Evolutionary conservation across 2,113 vertebrate genomes (phyloP).

Genomic region (Paradisaea rubra): DNA sequence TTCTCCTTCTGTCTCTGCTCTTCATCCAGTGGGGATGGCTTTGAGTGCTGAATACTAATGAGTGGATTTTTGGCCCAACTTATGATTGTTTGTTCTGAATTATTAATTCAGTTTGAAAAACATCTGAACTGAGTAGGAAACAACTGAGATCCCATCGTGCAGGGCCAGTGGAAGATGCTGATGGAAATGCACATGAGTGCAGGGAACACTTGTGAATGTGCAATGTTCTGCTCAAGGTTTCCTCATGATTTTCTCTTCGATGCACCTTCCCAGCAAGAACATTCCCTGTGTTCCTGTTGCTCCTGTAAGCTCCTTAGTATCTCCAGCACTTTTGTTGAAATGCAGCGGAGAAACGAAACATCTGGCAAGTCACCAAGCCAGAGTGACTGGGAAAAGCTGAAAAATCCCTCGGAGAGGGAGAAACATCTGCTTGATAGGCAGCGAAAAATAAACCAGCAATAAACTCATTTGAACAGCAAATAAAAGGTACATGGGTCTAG

Average conservation of each 20-base stretch:
- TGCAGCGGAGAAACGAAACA: constrained; percentile 33
- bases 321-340: background rate
- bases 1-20: background rate
- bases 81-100: background rate
- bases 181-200: background rate
- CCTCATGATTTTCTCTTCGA: background rate
- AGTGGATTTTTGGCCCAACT: background rate
- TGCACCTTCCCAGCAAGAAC: background rate
- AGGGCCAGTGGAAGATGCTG: background rate
- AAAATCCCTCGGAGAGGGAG: constrained; percentile 56
- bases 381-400: constrained; percentile 52
- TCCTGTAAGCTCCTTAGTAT: constrained; percentile 2
- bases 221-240: background rate
- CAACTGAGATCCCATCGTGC: background rate
- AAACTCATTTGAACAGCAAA: constrained; percentile 68
- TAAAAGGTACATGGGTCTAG: constrained; percentile 16
- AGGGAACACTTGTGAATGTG: background rate
- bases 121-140: background rate
- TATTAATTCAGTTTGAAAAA: background rate
- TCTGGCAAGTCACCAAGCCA: constrained; percentile 62
- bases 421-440: constrained; percentile 71
- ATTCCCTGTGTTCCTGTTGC: background rate
- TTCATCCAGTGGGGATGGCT: background rate
- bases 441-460: constrained; percentile 71
- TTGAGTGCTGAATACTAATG: background rate